Evolutionary conservation across 2,113 vertebrate species (phyloP).

Genomic region (Ptyas mucosa): DNA sequence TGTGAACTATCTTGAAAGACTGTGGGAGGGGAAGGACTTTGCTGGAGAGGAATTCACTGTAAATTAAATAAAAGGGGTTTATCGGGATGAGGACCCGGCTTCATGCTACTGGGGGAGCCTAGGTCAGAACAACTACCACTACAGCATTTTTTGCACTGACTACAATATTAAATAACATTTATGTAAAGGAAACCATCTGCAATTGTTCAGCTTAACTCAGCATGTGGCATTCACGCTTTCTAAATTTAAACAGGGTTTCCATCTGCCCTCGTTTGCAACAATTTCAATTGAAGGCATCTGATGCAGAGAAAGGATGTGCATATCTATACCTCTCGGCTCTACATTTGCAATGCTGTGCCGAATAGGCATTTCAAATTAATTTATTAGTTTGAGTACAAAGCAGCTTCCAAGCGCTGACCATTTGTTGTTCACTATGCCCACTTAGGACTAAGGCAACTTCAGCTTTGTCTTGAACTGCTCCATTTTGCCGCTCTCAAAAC

Average conservation of each 20-base stretch:
- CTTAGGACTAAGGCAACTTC: background rate
- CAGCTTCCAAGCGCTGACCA: background rate
- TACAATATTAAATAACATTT: slow-evolving; percentile 42
- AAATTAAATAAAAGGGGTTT: too few species aligned
- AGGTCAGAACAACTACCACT: background rate
- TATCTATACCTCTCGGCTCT: slow-evolving; percentile 8
- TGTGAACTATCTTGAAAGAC: too few species aligned
- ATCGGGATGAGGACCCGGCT: too few species aligned
- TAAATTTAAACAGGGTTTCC: slow-evolving; percentile 69
- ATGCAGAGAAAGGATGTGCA: slow-evolving; percentile 20
- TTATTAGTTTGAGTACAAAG: background rate
- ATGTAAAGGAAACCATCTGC: slow-evolving; percentile 51
- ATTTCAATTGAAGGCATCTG: slow-evolving; percentile 1
- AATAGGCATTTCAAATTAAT: background rate
- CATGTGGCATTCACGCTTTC: slow-evolving; percentile 50
- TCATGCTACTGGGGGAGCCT: too few species aligned
- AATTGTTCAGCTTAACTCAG: slow-evolving; percentile 64
- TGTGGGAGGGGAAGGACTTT: too few species aligned
- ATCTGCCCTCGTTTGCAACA: slow-evolving; percentile 59
- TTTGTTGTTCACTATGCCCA: background rate
- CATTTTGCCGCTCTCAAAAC: background rate
- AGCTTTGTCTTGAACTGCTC: background rate
- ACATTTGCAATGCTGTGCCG: slow-evolving; percentile 25
- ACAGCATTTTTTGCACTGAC: slow-evolving; percentile 11
- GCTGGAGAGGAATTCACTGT: too few species aligned